phyloP scores from a whole-genome alignment of 2,113 vertebrate genomes.

The Channa argus region DNA sequence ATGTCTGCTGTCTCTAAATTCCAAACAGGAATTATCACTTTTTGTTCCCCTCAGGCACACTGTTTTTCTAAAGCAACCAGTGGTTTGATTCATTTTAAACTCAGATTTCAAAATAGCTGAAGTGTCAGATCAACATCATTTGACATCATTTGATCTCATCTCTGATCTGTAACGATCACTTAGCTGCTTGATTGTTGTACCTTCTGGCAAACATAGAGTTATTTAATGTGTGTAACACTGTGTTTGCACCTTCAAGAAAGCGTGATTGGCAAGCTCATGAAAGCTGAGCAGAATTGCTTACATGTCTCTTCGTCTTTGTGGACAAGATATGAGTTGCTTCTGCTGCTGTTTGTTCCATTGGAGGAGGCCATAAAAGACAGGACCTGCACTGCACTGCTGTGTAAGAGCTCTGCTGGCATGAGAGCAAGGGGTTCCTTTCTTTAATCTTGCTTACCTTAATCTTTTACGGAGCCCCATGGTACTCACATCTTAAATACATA shows the following conservation, averaged over 20 bases:
- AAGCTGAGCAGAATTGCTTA: slow-evolving; percentile 29
- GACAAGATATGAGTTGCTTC: background rate
- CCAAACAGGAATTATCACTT: slow-evolving; percentile 48
- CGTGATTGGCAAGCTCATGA: slow-evolving; percentile 51
- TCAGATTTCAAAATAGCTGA: slow-evolving; percentile 45
- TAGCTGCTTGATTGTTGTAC: slow-evolving; percentile 29
- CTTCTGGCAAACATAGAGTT: slow-evolving; percentile 49
- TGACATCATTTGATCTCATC: slow-evolving; percentile 43
- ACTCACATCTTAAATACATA: too few species aligned
- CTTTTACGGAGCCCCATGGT: too few species aligned
- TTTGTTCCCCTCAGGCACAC: slow-evolving; percentile 27
- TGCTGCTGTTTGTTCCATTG: slow-evolving; percentile 19
- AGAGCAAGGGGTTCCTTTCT: slow-evolving; percentile 13
- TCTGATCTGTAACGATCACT: slow-evolving; percentile 54
- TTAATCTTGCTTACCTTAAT: too few species aligned
- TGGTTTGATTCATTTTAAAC: slow-evolving; percentile 36
- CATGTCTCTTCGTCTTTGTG: background rate
- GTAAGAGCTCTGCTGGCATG: slow-evolving; percentile 2
- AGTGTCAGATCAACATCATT: slow-evolving; percentile 47
- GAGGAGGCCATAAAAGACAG: background rate
- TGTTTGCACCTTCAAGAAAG: slow-evolving; percentile 53
- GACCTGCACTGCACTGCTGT: background rate
- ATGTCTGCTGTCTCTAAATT: slow-evolving; percentile 46
- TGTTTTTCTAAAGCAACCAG: slow-evolving; percentile 34
- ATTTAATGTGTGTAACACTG: slow-evolving; percentile 42